Evolutionary conservation across 2,888 invertebrate species (phyloP).

Genomic region (Tethea ocularis): DNA sequence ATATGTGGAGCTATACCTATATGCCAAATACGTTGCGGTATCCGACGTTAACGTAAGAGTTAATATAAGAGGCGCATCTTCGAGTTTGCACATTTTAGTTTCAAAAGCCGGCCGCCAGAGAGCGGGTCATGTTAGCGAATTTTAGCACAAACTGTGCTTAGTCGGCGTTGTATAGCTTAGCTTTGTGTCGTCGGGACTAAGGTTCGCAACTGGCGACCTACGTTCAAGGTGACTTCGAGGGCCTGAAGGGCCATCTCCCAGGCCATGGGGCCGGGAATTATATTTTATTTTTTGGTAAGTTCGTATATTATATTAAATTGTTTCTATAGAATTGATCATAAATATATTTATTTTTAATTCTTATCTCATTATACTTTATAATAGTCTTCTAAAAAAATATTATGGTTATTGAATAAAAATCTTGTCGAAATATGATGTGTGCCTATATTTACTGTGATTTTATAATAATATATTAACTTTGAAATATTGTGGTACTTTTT

Average conservation of each 20-base stretch:
- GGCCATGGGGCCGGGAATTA: constrained; percentile 76
- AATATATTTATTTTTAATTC: not conserved
- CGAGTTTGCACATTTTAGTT: constrained; percentile 82
- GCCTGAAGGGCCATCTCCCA: constrained; percentile 66
- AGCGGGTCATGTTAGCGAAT: constrained; percentile 76
- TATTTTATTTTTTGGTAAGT: constrained; percentile 75
- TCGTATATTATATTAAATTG: constrained; percentile 7
- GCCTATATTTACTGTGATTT: not conserved
- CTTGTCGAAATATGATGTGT: too few relatives aligned
- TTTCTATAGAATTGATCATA: not conserved
- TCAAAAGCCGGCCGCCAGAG: constrained; percentile 73
- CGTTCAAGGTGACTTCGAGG: constrained; percentile 39
- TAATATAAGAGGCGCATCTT: constrained; percentile 84
- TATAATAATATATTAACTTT: not conserved
- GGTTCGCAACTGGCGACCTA: constrained; percentile 35
- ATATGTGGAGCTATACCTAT: constrained; percentile 49
- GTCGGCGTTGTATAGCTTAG: constrained; percentile 50
- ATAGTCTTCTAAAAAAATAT: too few relatives aligned
- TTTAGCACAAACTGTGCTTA: constrained; percentile 60
- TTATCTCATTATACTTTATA: not conserved
- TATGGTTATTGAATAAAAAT: too few relatives aligned
- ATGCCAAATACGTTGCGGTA: constrained; percentile 82
- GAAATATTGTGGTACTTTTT: too few relatives aligned
- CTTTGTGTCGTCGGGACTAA: constrained; percentile 54
- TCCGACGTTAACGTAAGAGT: constrained; percentile 79